Percentiles rank a stretch among this genome's conserved stretches.
Conservation (phyloP, 1,140 invertebrate genomes). For the Tenebrio molitor region DNA sequence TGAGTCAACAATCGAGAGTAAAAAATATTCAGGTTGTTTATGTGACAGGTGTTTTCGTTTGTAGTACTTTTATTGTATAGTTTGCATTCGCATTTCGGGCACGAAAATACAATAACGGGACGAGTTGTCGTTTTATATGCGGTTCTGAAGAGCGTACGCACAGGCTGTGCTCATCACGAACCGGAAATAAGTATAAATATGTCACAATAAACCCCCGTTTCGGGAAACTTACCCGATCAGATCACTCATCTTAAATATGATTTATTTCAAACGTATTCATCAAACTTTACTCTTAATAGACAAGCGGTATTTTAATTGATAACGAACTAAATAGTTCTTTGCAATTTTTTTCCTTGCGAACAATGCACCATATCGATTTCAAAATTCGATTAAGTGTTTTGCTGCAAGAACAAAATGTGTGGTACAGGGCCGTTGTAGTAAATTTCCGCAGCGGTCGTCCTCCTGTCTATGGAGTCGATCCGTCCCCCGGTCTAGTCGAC, state of each 20-base stretch:
- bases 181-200: constrained; percentile 31
- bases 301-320: background rate
- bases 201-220: constrained; percentile 22
- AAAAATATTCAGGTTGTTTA: constrained; percentile 38
- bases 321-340: too few species aligned
- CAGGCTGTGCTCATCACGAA: constrained; percentile 6
- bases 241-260: constrained; percentile 15
- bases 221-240: background rate
- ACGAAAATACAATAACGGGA: constrained; percentile 47
- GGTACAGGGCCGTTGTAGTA: constrained; percentile 10
- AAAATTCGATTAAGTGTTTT: too few species aligned
- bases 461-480: constrained; percentile 45
- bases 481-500: constrained; percentile 44
- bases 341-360: too few species aligned
- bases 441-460: constrained; percentile 26
- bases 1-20: constrained; percentile 1
- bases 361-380: too few species aligned
- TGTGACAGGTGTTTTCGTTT: constrained; percentile 37
- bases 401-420: too few species aligned
- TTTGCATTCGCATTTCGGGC: constrained; percentile 43
- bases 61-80: constrained; percentile 39
- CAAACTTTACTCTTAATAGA: constrained; percentile 13
- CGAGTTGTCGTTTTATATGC: constrained; percentile 11
- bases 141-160: constrained; percentile 6
- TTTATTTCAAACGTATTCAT: constrained; percentile 34